These are phyloP conservation scores for Furcula furcula DNA, from an alignment of 2,888 invertebrate species.

Conservation along the genomic window DNA sequence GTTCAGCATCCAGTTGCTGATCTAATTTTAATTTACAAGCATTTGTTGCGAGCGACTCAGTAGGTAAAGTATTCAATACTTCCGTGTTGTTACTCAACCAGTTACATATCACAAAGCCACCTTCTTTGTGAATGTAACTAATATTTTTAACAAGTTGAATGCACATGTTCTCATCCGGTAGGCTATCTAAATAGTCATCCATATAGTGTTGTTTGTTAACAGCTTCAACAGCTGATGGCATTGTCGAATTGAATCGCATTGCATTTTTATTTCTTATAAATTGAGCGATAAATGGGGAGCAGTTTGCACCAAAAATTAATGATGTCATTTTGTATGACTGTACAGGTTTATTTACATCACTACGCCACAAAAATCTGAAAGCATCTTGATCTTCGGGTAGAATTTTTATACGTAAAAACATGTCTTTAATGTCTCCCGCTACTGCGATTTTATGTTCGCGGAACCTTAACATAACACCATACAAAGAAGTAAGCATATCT, in stretches of 20 bases:
- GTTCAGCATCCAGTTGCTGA: conserved; percentile 13
- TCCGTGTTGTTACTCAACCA: not conserved
- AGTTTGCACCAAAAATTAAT: conserved; percentile 6
- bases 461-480: conserved; percentile 22
- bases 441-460: conserved; percentile 14
- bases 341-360: no score
- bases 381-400: conserved; percentile 11
- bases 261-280: conserved; percentile 27
- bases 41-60: not conserved
- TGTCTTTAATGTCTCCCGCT: conserved; percentile 16
- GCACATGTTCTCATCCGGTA: conserved; percentile 7
- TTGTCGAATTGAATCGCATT: conserved; percentile 2
- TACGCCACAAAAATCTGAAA: conserved; percentile 8
- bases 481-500: conserved; percentile 16
- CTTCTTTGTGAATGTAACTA: not conserved
- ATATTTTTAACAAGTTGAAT: not conserved
- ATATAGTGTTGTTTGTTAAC: conserved; percentile 18
- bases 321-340: conserved; percentile 2
- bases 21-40: conserved; percentile 13
- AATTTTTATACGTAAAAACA: conserved; percentile 18
- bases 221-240: conserved; percentile 14
- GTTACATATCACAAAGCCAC: not conserved
- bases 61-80: not conserved
- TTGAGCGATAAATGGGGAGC: conserved; percentile 9
- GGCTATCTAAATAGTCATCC: conserved; percentile 27